A percentile compares a stretch with the other conserved stretches of the same genome.
These are phyloP conservation scores for Pseudomyrmex dendroicus DNA, from an alignment of 1,140 invertebrate genomes.

Conservation along the genomic window DNA sequence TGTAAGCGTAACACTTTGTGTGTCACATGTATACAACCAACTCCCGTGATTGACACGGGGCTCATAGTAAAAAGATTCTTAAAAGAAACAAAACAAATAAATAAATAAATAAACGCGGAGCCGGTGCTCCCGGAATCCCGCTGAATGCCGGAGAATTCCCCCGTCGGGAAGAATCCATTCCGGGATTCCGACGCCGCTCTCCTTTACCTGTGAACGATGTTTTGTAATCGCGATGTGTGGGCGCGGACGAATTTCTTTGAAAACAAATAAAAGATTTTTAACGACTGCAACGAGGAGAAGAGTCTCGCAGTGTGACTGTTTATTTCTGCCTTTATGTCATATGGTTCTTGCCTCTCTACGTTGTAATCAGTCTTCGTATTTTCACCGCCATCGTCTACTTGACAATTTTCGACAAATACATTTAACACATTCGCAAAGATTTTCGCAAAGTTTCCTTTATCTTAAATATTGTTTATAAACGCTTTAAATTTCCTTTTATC, in stretches of 20 bases:
- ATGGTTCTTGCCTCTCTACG: too few species aligned
- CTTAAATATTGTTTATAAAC: too few species aligned
- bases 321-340: background rate
- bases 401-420: too few species aligned
- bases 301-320: background rate
- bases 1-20: conserved; percentile 41
- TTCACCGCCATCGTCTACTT: too few species aligned
- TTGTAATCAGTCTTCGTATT: too few species aligned
- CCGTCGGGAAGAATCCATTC: background rate
- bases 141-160: too few species aligned
- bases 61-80: conserved; percentile 32
- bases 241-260: conserved; percentile 17
- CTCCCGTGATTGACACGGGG: conserved; percentile 9
- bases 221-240: conserved; percentile 52
- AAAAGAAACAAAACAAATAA: background rate
- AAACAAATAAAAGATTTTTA: conserved; percentile 67
- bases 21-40: conserved; percentile 40
- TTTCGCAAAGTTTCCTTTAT: too few species aligned
- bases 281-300: conserved; percentile 35
- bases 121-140: too few species aligned
- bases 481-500: too few species aligned
- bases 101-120: too few species aligned
- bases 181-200: conserved; percentile 11
- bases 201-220: conserved; percentile 3
- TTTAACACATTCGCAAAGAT: too few species aligned